Evolutionary conservation across 1,140 invertebrate genomes (phyloP).

Genomic region (Nymphalis io): DNA sequence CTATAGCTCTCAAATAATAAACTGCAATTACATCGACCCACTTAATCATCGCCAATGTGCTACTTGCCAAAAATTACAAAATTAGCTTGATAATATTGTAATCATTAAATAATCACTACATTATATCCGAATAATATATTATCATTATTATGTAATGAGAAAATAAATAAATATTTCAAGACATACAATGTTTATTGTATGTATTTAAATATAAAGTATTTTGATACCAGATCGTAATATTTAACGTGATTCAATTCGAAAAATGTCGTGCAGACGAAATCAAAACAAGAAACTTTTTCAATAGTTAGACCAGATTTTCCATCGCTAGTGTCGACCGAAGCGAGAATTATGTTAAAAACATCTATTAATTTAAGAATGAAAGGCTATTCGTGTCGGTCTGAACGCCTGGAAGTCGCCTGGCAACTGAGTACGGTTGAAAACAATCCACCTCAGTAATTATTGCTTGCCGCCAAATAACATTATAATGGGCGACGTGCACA

Average conservation of each 20-base stretch:
- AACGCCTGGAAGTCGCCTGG: conserved; percentile 31
- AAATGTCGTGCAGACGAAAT: not conserved
- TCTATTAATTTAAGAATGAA: conserved; percentile 1
- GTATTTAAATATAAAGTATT: too few species aligned
- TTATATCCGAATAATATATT: not conserved
- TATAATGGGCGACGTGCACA: conserved; percentile 65
- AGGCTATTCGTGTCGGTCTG: conserved; percentile 27
- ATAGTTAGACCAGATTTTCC: not conserved
- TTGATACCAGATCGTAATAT: too few species aligned
- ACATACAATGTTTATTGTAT: not conserved
- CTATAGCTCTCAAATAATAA: conserved; percentile 9
- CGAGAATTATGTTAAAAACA: conserved; percentile 4
- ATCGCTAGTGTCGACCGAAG: not conserved
- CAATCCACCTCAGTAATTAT: conserved; percentile 53
- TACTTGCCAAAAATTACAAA: conserved; percentile 22
- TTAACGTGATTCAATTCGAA: too few species aligned
- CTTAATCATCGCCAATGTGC: conserved; percentile 1
- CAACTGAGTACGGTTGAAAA: conserved; percentile 37
- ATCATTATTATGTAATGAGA: not conserved
- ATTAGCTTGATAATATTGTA: conserved; percentile 18
- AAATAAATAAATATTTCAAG: not conserved
- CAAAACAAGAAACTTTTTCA: not conserved
- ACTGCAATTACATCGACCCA: conserved; percentile 9
- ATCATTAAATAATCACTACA: conserved; percentile 10
- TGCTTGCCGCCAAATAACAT: conserved; percentile 64